Percentiles rank a stretch among this genome's conserved stretches.
Conservation (phyloP, 2,888 invertebrate genomes). For the Charanyca ferruginea region DNA sequence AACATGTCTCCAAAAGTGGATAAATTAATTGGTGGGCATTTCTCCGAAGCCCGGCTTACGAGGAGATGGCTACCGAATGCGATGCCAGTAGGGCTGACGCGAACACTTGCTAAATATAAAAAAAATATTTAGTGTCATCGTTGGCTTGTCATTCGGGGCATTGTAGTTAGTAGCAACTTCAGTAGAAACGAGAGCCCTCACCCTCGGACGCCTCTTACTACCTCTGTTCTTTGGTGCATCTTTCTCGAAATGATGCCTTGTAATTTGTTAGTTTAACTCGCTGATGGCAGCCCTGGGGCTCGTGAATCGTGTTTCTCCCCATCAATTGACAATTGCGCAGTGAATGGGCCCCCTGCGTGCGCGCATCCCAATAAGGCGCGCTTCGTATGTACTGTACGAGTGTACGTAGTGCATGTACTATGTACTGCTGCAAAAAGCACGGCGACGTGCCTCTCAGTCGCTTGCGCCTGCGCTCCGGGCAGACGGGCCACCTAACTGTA, state of each 20-base stretch:
- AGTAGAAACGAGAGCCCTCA: not conserved
- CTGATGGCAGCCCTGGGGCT: constrained; percentile 66
- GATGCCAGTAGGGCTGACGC: constrained; percentile 61
- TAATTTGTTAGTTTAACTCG: not conserved
- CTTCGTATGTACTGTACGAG: constrained; percentile 56
- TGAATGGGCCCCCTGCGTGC: constrained; percentile 84
- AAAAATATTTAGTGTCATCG: constrained; percentile 5
- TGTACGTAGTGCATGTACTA: constrained; percentile 43
- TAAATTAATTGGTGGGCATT: constrained; percentile 80
- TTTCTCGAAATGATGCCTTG: not conserved
- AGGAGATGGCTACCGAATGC: constrained; percentile 65
- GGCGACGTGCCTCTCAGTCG: constrained; percentile 9
- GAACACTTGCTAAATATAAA: constrained; percentile 15
- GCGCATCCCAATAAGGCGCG: constrained; percentile 73
- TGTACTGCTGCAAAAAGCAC: constrained; percentile 70
- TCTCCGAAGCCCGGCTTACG: constrained; percentile 71
- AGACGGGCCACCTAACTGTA: constrained; percentile 57
- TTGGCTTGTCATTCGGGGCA: not conserved
- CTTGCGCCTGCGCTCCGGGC: constrained; percentile 12
- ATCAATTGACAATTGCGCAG: constrained; percentile 83
- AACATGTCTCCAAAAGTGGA: constrained; percentile 80
- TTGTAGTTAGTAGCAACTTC: not conserved
- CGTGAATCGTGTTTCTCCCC: constrained; percentile 75
- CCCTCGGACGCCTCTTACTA: not conserved
- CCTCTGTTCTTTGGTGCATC: not conserved